Base-by-base conservation (phyloP, 2,888 invertebrate species). In the Xanthia togata region DNA sequence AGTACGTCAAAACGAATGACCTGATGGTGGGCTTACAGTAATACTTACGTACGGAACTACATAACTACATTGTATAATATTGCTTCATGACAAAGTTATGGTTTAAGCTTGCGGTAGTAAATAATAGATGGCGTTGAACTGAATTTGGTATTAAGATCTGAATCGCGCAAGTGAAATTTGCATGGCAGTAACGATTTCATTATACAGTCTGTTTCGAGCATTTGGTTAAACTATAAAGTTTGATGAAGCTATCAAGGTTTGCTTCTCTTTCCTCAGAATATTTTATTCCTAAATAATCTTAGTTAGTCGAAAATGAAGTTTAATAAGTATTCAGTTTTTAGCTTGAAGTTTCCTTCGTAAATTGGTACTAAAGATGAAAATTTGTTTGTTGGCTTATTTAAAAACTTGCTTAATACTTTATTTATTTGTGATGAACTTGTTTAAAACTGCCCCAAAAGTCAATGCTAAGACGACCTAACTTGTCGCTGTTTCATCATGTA, bases 41-140 rank as follows among this genome's bases (percentile, higher is more conserved):
- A 73, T 73, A 68, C 47, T 12, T 41, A 63, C 60, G 57, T 55
- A 31, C 9, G 57, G 20, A 67, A 69, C 47, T 64, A 79, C 69
- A 69, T 57, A 67, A 69, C 47, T 64, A 79, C 69, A 69, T 57
- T 72, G 65, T 71, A 31, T 35, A 35, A 70, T 74, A 12, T 35
- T 77, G 41, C 64, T 74, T 12, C 63, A 35, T 70, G 63, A 72
- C 76, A 75, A 26, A 70, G 63, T 76, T 74, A 70, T 73, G 44
- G 70, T 41, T 41, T 62, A 44, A 77, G 76, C 62, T 78, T 69
- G 59, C 50, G 41, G 73, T 70, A 63, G 60, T 77, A 64, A 79
- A 85, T 67, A 79, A 82, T 85, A 79, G 76, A 77, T 82, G 79
- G 76, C 79, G 80, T 70, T 78, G 62, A 77, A 73, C 57, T 78